These are phyloP conservation scores for Mesitornis unicolor DNA, from an alignment of 2,113 vertebrate species.

Conservation along the genomic window DNA sequence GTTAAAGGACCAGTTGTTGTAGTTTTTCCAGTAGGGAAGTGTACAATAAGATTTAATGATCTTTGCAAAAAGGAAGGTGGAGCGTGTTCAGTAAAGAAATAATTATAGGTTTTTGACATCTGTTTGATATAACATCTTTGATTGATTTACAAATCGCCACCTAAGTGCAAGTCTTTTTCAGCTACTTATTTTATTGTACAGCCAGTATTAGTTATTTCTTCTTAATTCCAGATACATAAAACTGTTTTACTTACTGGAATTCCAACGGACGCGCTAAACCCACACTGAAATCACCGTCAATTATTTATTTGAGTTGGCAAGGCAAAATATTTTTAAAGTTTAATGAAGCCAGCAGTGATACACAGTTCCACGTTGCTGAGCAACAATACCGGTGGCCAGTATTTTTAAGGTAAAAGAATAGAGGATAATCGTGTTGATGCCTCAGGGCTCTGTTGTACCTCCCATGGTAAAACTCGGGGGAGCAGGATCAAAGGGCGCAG, in stretches of 20 bases:
- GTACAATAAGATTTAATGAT: not conserved
- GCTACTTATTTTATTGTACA: not conserved
- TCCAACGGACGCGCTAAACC: not conserved
- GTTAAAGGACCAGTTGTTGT: not conserved
- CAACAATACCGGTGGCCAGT: constrained; percentile 37
- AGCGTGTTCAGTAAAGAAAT: not conserved
- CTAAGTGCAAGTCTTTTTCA: not conserved
- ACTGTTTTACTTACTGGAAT: not conserved
- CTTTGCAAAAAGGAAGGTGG: not conserved
- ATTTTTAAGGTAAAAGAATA: constrained; percentile 11
- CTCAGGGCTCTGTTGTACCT: not conserved
- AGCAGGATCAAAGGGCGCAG: not conserved
- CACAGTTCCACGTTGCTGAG: constrained; percentile 60
- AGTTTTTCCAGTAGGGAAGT: not conserved
- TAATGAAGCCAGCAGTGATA: constrained; percentile 65
- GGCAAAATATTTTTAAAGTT: constrained; percentile 68
- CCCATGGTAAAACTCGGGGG: not conserved
- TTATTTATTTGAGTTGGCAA: constrained; percentile 72
- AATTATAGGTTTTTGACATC: not conserved
- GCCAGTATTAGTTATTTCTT: not conserved
- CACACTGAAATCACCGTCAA: constrained; percentile 34
- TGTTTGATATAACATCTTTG: not conserved
- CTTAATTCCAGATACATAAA: not conserved
- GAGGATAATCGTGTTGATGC: constrained; percentile 24
- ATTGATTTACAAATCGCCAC: not conserved